These are phyloP conservation scores for Diaperis boleti DNA, from an alignment of 2,888 invertebrate genomes.

Conservation along the genomic window DNA sequence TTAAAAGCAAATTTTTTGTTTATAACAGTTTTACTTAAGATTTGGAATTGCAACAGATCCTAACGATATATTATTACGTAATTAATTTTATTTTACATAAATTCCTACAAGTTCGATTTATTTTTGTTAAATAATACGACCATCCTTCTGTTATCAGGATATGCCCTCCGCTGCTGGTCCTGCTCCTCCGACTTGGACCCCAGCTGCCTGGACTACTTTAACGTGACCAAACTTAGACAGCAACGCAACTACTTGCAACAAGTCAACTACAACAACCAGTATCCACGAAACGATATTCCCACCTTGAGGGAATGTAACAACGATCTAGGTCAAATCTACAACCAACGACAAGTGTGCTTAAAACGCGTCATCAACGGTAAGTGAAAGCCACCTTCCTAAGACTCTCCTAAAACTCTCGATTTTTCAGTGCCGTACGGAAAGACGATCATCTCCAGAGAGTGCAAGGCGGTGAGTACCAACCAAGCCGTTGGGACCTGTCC, in stretches of 20 bases:
- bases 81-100: too few species aligned
- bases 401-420: too few species aligned
- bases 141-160: slow-evolving; percentile 64
- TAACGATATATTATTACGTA: not conserved
- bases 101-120: not conserved
- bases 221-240: slow-evolving; percentile 65
- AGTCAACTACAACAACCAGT: slow-evolving; percentile 29
- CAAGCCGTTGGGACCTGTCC: slow-evolving; percentile 64
- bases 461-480: slow-evolving; percentile 71
- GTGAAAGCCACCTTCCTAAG: slow-evolving; percentile 15
- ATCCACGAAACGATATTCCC: slow-evolving; percentile 35
- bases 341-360: slow-evolving; percentile 36
- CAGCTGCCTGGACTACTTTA: slow-evolving; percentile 81
- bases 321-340: slow-evolving; percentile 33
- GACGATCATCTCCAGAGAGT: slow-evolving; percentile 70
- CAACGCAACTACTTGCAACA: slow-evolving; percentile 45
- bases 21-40: too few species aligned
- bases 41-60: too few species aligned
- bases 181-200: slow-evolving; percentile 80
- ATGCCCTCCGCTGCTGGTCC: slow-evolving; percentile 79
- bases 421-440: slow-evolving; percentile 69
- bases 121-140: too few species aligned
- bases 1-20: too few species aligned
- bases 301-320: slow-evolving; percentile 27
- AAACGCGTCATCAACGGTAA: slow-evolving; percentile 38